Base-by-base conservation (phyloP, 2,797 vertebrate genomes). In the Chelonia mydas region DNA sequence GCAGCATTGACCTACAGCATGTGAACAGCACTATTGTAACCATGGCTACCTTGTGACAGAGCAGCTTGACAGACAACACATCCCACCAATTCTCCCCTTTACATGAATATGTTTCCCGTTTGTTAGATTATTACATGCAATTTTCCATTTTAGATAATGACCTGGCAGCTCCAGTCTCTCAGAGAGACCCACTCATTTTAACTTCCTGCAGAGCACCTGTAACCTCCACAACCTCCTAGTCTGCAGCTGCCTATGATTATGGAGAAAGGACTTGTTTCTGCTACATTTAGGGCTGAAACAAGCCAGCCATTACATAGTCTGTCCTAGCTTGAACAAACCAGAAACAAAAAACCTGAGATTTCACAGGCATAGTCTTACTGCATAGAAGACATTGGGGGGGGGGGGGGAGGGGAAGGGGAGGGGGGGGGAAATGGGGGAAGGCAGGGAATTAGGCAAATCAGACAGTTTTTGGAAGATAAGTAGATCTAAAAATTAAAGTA, bases 81-180 rank as follows among this genome's bases (percentile, higher is more conserved):
- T 88, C 41, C 27, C 59, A 88, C 86, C 93, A 87, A 47, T 37
- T 82, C 86, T 25, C 54, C 86, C 13, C 31, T 47, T 90, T 92
- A 54, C 59, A 33, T 15, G 88, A 53, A 25, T 77, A 55, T 15
- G 37, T 87, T 61, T 68, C 33, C 65, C 37, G 2, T 21, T 81
- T 89, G 90, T 76, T 81, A 80, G 87, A 87, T 88, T 81, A 81
- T 87, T 95, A 53, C 53, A 80, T 76, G 92, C 49, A 86, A 83
- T 89, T 84, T 93, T 89, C n/a, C 81, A 31, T 90, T 53, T 89
- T 49, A 72, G 84, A 82, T 51, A 93, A 41, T 49, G 77, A 92
- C 27, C 1, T 54, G 85, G 53, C 65, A 92, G 93, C 51, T 59
- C 51, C 41, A 92, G 33, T 92, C 47, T n/a, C 23, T 21, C 17